Evolutionary conservation across 1,140 invertebrate species (phyloP).

Genomic region (Drosophila bipectinata): DNA sequence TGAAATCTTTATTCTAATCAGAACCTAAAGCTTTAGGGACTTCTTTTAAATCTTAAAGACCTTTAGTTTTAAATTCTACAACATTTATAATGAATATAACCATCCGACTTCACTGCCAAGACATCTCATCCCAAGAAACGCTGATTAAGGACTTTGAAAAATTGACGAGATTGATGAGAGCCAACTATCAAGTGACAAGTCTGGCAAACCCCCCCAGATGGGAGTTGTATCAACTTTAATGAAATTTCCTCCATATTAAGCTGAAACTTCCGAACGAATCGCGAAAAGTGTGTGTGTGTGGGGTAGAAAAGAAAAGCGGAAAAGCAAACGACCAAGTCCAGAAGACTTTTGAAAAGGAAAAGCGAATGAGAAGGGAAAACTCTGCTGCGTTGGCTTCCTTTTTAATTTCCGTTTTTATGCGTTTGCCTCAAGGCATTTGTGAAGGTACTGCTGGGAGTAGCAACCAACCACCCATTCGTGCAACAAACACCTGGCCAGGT

Average conservation of each 20-base stretch:
- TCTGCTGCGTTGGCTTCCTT: conserved; percentile 68
- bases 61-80: too few relatives aligned
- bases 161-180: conserved; percentile 43
- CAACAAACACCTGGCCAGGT: conserved; percentile 18
- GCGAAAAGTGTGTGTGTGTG: conserved; percentile 1
- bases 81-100: too few relatives aligned
- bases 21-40: too few relatives aligned
- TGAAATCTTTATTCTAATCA: too few relatives aligned
- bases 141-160: conserved; percentile 24
- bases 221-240: conserved; percentile 64
- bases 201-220: neutral
- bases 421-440: conserved; percentile 28
- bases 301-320: conserved; percentile 2
- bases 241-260: conserved; percentile 76
- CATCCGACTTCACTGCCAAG: too few relatives aligned
- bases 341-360: neutral
- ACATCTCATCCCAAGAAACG: neutral
- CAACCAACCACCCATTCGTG: neutral
- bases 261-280: conserved; percentile 56
- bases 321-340: conserved; percentile 31
- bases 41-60: too few relatives aligned
- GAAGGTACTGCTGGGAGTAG: neutral
- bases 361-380: neutral
- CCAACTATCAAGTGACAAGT: conserved; percentile 35
- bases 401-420: conserved; percentile 79